Evolutionary conservation across 2,797 vertebrate genomes (phyloP).

Genomic region (Fratercula arctica): DNA sequence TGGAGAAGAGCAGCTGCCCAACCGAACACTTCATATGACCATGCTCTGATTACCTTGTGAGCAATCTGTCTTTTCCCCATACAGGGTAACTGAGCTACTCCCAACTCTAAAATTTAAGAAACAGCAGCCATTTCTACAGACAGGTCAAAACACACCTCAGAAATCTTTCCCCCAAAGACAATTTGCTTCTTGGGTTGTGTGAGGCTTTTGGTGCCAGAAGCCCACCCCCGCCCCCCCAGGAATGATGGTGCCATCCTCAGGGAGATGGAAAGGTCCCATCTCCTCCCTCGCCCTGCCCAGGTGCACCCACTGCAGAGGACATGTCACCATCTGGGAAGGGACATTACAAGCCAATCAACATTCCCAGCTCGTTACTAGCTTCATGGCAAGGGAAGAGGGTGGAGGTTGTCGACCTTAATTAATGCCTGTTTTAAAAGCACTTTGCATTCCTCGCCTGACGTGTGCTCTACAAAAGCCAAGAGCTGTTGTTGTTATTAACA

Average conservation of each 20-base stretch:
- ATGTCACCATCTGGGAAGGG: background rate
- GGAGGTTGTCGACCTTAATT: slow-evolving; percentile 19
- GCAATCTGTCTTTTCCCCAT: background rate
- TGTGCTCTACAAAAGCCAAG: slow-evolving; percentile 4
- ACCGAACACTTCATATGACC: accelerated
- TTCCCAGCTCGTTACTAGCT: background rate
- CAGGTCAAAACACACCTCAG: background rate
- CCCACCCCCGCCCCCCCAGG: too few relatives aligned
- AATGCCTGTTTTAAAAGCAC: background rate
- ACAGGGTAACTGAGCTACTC: background rate
- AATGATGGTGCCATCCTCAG: background rate
- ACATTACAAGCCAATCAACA: background rate
- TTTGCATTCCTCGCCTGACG: background rate
- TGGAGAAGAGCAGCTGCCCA: background rate
- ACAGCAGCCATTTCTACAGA: background rate
- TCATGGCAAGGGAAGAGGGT: background rate
- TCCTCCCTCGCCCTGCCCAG: background rate
- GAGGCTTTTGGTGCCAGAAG: background rate
- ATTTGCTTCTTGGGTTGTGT: accelerated
- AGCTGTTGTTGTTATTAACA: slow-evolving; percentile 31
- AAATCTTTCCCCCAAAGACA: background rate
- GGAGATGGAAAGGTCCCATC: background rate
- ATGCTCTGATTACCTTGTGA: background rate
- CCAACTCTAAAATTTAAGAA: background rate
- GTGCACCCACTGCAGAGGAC: background rate